Conservation (phyloP, 2,797 vertebrate genomes). For the Poecilia velifera region DNA sequence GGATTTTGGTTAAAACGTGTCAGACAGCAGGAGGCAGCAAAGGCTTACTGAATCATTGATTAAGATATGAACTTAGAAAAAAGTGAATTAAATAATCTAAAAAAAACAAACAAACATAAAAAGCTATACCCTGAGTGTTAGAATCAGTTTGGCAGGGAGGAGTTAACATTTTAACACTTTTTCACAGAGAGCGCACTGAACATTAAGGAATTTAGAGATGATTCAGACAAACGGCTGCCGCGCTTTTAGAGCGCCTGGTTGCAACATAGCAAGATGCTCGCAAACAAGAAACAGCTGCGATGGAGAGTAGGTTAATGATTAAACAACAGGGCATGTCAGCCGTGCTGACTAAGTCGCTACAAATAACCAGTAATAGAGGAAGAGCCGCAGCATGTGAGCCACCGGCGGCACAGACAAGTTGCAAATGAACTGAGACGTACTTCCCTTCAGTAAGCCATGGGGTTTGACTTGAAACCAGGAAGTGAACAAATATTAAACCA, state of each 20-base stretch:
- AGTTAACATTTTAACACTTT: background rate
- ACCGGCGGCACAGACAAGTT: background rate
- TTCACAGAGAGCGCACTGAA: conserved; percentile 16
- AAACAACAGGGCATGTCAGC: conserved; percentile 36
- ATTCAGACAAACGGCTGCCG: background rate
- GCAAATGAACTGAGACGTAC: conserved; percentile 7
- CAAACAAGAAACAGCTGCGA: conserved; percentile 7
- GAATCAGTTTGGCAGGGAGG: background rate
- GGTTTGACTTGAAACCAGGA: conserved; percentile 8
- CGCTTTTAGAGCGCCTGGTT: background rate
- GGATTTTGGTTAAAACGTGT: conserved; percentile 15
- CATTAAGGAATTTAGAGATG: background rate
- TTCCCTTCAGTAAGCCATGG: background rate
- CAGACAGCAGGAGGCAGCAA: conserved; percentile 62
- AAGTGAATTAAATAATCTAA: background rate
- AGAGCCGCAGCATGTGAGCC: conserved; percentile 13
- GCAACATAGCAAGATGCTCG: conserved; percentile 7
- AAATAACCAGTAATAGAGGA: conserved; percentile 23
- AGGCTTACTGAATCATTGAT: conserved; percentile 7
- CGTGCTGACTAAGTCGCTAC: conserved; percentile 49
- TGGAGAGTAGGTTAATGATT: conserved; percentile 48
- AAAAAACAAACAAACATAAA: background rate
- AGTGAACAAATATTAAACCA: background rate
- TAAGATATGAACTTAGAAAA: background rate
- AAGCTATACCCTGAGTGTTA: background rate